Conservation (phyloP, 2,797 vertebrate genomes). For the Melanotaenia nigrans region DNA sequence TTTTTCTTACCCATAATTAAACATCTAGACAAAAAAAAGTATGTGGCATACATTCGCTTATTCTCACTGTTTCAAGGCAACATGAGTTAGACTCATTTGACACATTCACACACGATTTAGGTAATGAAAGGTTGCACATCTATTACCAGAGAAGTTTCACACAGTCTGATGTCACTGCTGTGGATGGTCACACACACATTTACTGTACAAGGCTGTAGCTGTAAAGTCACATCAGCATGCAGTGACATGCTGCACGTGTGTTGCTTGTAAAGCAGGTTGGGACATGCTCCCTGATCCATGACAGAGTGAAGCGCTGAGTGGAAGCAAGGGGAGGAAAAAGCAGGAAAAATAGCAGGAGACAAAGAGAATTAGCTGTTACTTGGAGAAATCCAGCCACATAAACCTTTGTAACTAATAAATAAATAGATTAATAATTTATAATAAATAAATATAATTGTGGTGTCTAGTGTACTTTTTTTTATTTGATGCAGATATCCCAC, state of each 20-base stretch:
- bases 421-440: no score
- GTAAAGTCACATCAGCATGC: slow-evolving; percentile 68
- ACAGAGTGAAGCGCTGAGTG: slow-evolving; percentile 65
- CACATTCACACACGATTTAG: slow-evolving; percentile 35
- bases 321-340: slow-evolving; percentile 10
- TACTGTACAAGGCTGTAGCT: slow-evolving; percentile 57
- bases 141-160: slow-evolving; percentile 24
- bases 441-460: no score
- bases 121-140: slow-evolving; percentile 22
- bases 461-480: no score
- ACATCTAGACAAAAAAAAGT: slow-evolving; percentile 21
- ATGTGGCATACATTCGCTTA: slow-evolving; percentile 14
- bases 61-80: slow-evolving; percentile 37
- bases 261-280: slow-evolving; percentile 72
- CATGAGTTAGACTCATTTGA: slow-evolving; percentile 12
- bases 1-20: background rate
- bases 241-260: slow-evolving; percentile 70
- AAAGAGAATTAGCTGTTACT: slow-evolving; percentile 34
- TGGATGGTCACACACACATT: slow-evolving; percentile 12
- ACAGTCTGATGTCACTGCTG: slow-evolving; percentile 16
- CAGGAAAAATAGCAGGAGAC: slow-evolving; percentile 42
- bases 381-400: slow-evolving; percentile 28
- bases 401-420: background rate
- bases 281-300: slow-evolving; percentile 79
- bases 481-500: no score